Conservation (phyloP, 2,888 invertebrate species). For the Drosophila monieri region DNA sequence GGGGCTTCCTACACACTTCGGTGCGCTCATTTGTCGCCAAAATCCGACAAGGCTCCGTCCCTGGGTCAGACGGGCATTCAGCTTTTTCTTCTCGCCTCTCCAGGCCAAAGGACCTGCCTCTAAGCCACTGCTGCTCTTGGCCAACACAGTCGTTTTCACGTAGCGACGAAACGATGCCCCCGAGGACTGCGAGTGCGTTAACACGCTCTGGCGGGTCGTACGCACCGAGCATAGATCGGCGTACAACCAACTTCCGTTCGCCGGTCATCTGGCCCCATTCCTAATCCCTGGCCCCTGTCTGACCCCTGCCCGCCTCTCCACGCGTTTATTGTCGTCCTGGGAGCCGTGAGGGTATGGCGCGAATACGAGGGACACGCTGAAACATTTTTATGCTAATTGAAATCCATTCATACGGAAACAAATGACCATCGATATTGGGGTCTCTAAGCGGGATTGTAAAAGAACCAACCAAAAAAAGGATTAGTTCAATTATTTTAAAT, state of each 20-base stretch:
- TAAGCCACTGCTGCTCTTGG: conserved; percentile 27
- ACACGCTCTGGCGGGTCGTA: conserved; percentile 34
- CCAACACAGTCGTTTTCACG: conserved; percentile 36
- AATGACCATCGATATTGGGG: conserved; percentile 62
- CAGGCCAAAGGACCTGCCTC: conserved; percentile 50
- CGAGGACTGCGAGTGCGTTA: conserved; percentile 59
- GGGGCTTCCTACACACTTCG: conserved; percentile 48
- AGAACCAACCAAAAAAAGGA: not conserved
- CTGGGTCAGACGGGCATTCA: conserved; percentile 18
- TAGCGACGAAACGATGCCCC: conserved; percentile 58
- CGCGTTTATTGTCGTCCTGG: conserved; percentile 64
- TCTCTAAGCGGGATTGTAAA: conserved; percentile 1
- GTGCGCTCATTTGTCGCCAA: conserved; percentile 66
- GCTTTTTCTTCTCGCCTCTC: conserved; percentile 4
- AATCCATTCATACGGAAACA: conserved; percentile 76
- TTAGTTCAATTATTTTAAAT: not conserved
- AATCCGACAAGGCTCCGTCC: conserved; percentile 36
- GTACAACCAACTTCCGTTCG: conserved; percentile 16
- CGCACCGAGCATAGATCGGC: conserved; percentile 15
- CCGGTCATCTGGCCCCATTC: conserved; percentile 3
- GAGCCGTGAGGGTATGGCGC: conserved; percentile 43
- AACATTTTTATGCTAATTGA: conserved; percentile 83
- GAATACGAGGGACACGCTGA: conserved; percentile 49
- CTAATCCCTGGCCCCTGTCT: not conserved
- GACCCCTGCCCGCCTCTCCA: conserved; percentile 4